These are phyloP conservation scores for Eidolon helvum DNA, from an alignment of 2,113 vertebrate genomes.

Conservation along the genomic window DNA sequence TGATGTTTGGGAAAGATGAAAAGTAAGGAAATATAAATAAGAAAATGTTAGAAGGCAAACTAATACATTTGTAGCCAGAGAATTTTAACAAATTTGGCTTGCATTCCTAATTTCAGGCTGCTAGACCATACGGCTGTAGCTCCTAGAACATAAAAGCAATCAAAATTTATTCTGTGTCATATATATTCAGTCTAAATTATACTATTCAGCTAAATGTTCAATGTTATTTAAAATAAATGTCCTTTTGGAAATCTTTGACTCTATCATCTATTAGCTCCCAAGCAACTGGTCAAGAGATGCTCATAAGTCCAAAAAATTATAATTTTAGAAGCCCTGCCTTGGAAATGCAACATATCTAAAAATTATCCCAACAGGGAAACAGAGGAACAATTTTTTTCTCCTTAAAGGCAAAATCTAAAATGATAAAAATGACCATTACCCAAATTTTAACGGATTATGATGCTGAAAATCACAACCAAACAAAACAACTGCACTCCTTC, in stretches of 20 bases:
- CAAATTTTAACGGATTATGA: slow-evolving; percentile 10
- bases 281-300: neutral
- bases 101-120: neutral
- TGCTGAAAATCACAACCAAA: slow-evolving; percentile 31
- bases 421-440: slow-evolving; percentile 9
- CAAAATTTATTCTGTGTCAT: slow-evolving; percentile 23
- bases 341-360: slow-evolving; percentile 11
- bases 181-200: slow-evolving; percentile 4
- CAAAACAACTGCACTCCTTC: neutral
- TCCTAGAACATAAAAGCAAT: slow-evolving; percentile 21
- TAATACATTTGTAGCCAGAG: neutral
- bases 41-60: neutral
- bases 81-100: neutral
- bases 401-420: slow-evolving; percentile 52
- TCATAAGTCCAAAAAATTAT: neutral
- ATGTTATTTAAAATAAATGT: slow-evolving; percentile 35
- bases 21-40: neutral
- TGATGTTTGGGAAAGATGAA: neutral
- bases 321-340: slow-evolving; percentile 28
- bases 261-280: neutral
- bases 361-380: slow-evolving; percentile 17
- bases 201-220: slow-evolving; percentile 28
- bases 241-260: neutral
- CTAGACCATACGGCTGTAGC: neutral
- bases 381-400: slow-evolving; percentile 30